Conservation (phyloP, 2,113 vertebrate genomes). For the Hucho hucho region DNA sequence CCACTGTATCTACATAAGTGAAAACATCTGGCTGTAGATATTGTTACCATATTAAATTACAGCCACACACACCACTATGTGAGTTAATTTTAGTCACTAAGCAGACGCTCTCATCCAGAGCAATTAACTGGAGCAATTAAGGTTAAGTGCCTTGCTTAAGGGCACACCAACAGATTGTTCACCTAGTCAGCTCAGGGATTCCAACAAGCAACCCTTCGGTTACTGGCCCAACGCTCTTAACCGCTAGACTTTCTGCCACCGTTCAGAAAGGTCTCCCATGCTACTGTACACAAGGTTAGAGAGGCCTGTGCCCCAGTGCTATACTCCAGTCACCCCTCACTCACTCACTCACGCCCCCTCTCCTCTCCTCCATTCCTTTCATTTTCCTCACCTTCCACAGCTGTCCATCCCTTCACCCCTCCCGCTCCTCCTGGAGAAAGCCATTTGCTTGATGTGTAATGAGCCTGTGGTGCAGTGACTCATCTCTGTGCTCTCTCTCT, state of each 20-base stretch:
- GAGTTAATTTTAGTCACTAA: not conserved
- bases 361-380: conserved; percentile 40
- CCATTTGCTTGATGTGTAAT: conserved; percentile 41
- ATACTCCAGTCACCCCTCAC: conserved; percentile 23
- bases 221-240: too few species aligned
- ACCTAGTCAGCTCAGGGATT: too few species aligned
- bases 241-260: too few species aligned
- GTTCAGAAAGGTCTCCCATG: conserved; percentile 24
- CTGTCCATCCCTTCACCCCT: conserved; percentile 36
- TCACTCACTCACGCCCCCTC: conserved; percentile 3
- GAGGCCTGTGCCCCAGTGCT: conserved; percentile 16
- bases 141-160: too few species aligned
- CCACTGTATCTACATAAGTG: not conserved
- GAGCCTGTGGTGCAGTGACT: conserved; percentile 43
- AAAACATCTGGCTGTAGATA: too few species aligned
- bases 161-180: too few species aligned
- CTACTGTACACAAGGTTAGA: conserved; percentile 8
- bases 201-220: too few species aligned
- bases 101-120: too few species aligned
- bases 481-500: conserved; percentile 26
- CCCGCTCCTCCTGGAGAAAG: conserved; percentile 35
- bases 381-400: conserved; percentile 37
- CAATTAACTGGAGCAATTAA: too few species aligned
- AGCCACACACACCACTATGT: not conserved
- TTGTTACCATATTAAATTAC: too few species aligned